Percentiles rank a stretch among this genome's conserved stretches.
Evolutionary conservation across 2,888 invertebrate genomes (phyloP).

Genomic region (Chrysomela aeneicollis): DNA sequence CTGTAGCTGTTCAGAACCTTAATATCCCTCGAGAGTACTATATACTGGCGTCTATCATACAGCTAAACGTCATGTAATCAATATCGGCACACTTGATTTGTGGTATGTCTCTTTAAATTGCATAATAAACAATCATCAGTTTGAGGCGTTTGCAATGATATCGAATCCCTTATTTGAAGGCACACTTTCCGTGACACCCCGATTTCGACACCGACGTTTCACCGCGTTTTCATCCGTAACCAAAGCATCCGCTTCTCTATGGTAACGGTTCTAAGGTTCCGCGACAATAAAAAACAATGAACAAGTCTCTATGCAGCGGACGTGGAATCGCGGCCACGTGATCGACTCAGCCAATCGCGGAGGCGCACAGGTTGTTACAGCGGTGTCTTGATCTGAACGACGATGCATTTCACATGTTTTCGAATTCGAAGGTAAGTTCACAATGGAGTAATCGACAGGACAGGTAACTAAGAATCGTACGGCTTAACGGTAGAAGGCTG

Average conservation of each 20-base stretch:
- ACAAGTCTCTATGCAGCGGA: conserved; percentile 45
- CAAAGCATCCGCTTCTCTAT: conserved; percentile 41
- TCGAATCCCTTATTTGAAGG: too few relatives aligned
- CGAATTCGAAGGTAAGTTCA: conserved; percentile 28
- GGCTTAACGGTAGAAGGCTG: conserved; percentile 18
- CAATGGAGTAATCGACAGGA: conserved; percentile 17
- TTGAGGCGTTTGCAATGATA: background rate
- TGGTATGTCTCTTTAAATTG: background rate
- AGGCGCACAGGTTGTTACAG: conserved; percentile 34
- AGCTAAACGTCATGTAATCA: background rate
- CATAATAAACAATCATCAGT: background rate
- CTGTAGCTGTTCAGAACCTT: background rate
- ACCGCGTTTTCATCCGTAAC: conserved; percentile 36
- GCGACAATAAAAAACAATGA: conserved; percentile 48
- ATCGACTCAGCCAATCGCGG: conserved; percentile 43
- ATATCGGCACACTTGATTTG: background rate
- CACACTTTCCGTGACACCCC: background rate
- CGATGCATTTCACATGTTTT: conserved; percentile 28
- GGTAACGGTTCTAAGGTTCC: conserved; percentile 43
- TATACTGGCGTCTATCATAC: background rate
- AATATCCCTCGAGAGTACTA: background rate
- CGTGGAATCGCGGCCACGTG: conserved; percentile 47
- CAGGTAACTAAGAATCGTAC: conserved; percentile 20
- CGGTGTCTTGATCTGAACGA: conserved; percentile 34
- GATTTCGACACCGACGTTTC: background rate